phyloP scores from a whole-genome alignment of 2,888 invertebrate species.

The Chymomyza caudatula region DNA sequence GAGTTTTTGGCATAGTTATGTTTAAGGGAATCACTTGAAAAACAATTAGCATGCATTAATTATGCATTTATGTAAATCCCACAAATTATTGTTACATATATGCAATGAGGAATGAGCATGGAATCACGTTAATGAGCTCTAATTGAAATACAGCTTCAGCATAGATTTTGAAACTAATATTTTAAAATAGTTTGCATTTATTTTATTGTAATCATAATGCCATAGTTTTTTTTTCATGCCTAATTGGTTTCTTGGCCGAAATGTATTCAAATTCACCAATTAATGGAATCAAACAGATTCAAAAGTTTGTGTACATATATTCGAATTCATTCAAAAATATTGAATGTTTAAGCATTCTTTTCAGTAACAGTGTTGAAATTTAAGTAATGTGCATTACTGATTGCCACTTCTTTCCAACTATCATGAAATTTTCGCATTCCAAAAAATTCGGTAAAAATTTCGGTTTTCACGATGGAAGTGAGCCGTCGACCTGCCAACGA shows the following conservation, averaged over 20 bases:
- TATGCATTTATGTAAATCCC: conserved; percentile 6
- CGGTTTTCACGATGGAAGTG: no score
- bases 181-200: not conserved
- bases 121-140: conserved; percentile 65
- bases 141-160: conserved; percentile 54
- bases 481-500: no score
- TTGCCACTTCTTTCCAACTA: no score
- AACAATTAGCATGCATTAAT: conserved; percentile 25
- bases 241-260: not conserved
- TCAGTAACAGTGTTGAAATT: no score
- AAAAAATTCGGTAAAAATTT: no score
- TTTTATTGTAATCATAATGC: not conserved
- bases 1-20: not conserved
- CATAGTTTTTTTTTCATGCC: not conserved
- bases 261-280: not conserved
- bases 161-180: conserved; percentile 21
- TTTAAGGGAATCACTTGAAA: conserved; percentile 10
- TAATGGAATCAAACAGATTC: not conserved
- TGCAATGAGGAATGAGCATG: conserved; percentile 58
- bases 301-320: no score
- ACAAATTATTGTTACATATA: conserved; percentile 23
- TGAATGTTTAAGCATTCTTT: no score
- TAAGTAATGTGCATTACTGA: no score
- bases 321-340: no score
- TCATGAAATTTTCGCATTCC: no score